Base-by-base conservation (phyloP, 2,888 invertebrate species). In the Cataglyphis albicans region DNA sequence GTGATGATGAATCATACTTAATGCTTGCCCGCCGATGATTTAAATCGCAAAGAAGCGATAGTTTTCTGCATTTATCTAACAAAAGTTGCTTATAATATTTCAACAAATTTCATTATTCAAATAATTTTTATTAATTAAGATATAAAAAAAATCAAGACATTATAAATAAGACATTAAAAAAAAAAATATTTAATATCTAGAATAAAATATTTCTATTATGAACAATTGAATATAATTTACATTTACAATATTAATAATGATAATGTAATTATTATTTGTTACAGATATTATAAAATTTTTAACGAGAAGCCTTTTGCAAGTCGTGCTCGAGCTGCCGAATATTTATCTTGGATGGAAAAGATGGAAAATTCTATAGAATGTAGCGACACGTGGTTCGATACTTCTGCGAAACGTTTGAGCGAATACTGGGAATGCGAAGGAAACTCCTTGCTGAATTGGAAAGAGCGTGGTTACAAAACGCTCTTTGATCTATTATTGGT, bases 401-500 rank as follows among this genome's bases (percentile, higher is more conserved):
- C 97, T 67, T 97, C 98, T 0, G 95, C 97, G 0, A 95, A 95
- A 83, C 96, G 97, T 0, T 95, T 96, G 57, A 93, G 95, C 1
- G 96, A 97, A 86, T 97, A 96, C 91, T 95, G 96, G 96, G 94
- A 95, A 0, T 97, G 97, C 92, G 96, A 97, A 10, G 98, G 98
- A 0, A 96, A 97, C 91, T 94, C 95, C 21, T 93, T 97, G 89
- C 95, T 97, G 4, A 96, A 97, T 91, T 98, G 98, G 98, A 97
- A 97, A 89, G 96, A 96, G 75, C 96, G 95, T 84, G 98, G 98
- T 1, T 98, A 96, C 92, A 95, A 95, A 85, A 96, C 95, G 1
- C 95, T 98, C 83, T 94, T 98, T 68, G 96, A 97, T 89, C 91
- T 98, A 65, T 95, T 98, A 85, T 95, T 96, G 96, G 97, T 97